phyloP scores from a whole-genome alignment of 2,797 vertebrate species.

The Sternarchorhynchus goeldii region DNA sequence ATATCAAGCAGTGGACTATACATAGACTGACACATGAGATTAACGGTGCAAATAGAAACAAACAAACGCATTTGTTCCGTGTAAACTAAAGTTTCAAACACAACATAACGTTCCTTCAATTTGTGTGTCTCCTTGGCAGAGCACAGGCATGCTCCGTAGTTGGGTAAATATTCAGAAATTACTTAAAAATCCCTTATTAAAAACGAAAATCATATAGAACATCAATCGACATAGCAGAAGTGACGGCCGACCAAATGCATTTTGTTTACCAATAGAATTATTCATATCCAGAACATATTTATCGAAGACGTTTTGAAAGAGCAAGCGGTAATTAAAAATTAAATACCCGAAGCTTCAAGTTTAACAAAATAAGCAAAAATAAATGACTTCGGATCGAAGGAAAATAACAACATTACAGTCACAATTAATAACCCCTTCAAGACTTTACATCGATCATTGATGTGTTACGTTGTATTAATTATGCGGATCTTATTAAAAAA shows the following conservation, averaged over 20 bases:
- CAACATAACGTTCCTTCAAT: constrained; percentile 50
- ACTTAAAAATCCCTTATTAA: constrained; percentile 55
- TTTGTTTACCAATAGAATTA: constrained; percentile 47
- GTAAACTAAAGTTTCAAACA: constrained; percentile 36
- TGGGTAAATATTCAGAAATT: constrained; percentile 61
- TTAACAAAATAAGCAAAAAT: constrained; percentile 53
- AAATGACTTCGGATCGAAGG: constrained; percentile 54
- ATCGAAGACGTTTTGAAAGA: constrained; percentile 55
- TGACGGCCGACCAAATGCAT: constrained; percentile 56
- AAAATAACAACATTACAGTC: constrained; percentile 49
- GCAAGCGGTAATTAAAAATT: constrained; percentile 63
- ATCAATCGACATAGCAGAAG: constrained; percentile 53
- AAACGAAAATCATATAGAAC: constrained; percentile 57
- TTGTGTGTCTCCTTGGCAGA: constrained; percentile 32
- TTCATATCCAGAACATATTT: constrained; percentile 51
- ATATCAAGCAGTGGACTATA: constrained; percentile 28
- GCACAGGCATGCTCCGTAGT: constrained; percentile 55
- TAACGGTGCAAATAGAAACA: constrained; percentile 8
- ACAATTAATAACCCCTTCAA: constrained; percentile 47
- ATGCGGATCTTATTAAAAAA: constrained; percentile 55
- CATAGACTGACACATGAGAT: constrained; percentile 28
- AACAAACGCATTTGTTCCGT: constrained; percentile 26
- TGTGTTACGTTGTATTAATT: constrained; percentile 32
- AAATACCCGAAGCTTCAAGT: constrained; percentile 62
- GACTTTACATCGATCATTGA: constrained; percentile 54